Evolutionary conservation across 2,888 invertebrate genomes (phyloP).

Genomic region (Hirtodrosophila trivittata): DNA sequence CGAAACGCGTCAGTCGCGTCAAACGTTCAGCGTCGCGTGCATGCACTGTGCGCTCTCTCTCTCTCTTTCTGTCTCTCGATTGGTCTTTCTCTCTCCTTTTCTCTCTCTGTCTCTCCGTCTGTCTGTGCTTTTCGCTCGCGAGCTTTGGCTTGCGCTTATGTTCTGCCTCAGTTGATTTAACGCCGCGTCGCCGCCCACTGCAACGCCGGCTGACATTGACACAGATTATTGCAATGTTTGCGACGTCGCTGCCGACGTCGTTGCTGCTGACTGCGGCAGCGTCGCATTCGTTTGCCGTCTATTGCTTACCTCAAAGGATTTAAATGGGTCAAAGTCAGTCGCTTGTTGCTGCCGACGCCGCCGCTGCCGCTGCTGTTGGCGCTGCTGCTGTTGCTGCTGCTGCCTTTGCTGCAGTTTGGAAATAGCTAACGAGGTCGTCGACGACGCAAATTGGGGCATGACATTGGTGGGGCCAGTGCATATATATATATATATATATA

Average conservation of each 20-base stretch:
- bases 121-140: slow-evolving; percentile 28
- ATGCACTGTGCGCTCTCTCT: slow-evolving; percentile 14
- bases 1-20: slow-evolving; percentile 23
- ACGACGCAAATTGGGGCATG: slow-evolving; percentile 73
- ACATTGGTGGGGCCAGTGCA: slow-evolving; percentile 54
- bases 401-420: slow-evolving; percentile 62
- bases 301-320: slow-evolving; percentile 67
- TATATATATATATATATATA: slow-evolving; percentile 5
- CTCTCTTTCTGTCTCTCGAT: too few relatives aligned
- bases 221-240: slow-evolving; percentile 70
- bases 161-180: slow-evolving; percentile 76
- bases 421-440: slow-evolving; percentile 66
- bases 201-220: slow-evolving; percentile 77
- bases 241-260: slow-evolving; percentile 32
- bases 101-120: slow-evolving; percentile 14
- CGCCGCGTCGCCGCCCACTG: slow-evolving; percentile 64
- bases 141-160: slow-evolving; percentile 45
- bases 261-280: slow-evolving; percentile 22
- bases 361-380: slow-evolving; percentile 35
- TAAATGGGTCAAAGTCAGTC: slow-evolving; percentile 82
- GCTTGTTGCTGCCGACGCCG: slow-evolving; percentile 50
- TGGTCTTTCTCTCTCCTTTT: slow-evolving; percentile 10
- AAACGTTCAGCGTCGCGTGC: slow-evolving; percentile 16
- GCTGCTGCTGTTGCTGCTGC: slow-evolving; percentile 21
- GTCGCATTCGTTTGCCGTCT: slow-evolving; percentile 36